Percentiles rank a stretch among this genome's conserved stretches.
Evolutionary conservation across 2,113 vertebrate genomes (phyloP).

Genomic region (Beaufortia kweichowensis): DNA sequence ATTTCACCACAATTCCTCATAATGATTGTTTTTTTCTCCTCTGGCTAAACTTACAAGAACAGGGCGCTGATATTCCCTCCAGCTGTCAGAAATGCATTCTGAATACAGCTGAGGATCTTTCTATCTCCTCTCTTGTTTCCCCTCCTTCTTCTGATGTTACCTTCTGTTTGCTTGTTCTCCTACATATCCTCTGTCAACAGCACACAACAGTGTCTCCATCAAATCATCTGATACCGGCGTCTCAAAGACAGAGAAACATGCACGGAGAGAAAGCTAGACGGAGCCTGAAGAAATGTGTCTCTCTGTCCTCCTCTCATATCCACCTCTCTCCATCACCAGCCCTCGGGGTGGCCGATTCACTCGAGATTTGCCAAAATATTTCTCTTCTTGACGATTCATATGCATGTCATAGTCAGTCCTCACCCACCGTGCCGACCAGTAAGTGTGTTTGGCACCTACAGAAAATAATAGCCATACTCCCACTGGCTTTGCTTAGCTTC

Average conservation of each 20-base stretch:
- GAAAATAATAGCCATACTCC: background rate
- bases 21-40: background rate
- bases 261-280: background rate
- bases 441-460: background rate
- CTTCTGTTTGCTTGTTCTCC: too few relatives aligned
- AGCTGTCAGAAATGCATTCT: background rate
- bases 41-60: background rate
- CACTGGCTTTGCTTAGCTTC: background rate
- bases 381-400: constrained; percentile 9
- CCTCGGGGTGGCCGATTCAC: constrained; percentile 9
- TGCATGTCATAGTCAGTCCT: constrained; percentile 13
- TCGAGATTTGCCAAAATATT: constrained; percentile 4
- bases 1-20: background rate
- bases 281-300: constrained; percentile 49
- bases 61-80: background rate
- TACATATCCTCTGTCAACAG: background rate
- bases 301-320: constrained; percentile 33
- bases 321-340: constrained; percentile 1
- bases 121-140: background rate
- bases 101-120: background rate
- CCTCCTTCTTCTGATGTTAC: background rate
- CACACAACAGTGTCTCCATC: background rate
- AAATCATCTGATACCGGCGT: constrained; percentile 4
- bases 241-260: constrained; percentile 5
- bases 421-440: background rate